These are phyloP conservation scores for Asbolus verrucosus DNA, from an alignment of 1,140 invertebrate genomes.

Conservation along the genomic window DNA sequence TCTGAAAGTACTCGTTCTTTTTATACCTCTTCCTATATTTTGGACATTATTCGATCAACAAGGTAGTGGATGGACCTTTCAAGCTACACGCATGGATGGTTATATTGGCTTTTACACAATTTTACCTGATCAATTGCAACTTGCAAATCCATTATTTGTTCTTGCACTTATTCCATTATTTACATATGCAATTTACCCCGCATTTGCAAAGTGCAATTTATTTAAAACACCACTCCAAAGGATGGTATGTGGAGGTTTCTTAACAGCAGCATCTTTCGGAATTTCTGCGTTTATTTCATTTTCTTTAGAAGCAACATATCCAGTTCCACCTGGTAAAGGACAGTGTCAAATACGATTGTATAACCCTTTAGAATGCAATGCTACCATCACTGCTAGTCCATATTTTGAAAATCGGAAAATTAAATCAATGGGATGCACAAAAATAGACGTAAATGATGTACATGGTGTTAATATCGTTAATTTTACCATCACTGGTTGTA, in stretches of 20 bases:
- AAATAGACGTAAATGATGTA: conserved; percentile 14
- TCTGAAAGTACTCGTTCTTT: conserved; percentile 80
- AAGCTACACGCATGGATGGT: conserved; percentile 92
- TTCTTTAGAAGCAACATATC: conserved; percentile 73
- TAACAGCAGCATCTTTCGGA: conserved; percentile 87
- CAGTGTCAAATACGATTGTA: conserved; percentile 78
- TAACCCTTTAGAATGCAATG: conserved; percentile 66
- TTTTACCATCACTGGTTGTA: conserved; percentile 12
- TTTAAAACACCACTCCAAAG: conserved; percentile 79
- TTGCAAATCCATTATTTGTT: conserved; percentile 88
- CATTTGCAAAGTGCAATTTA: conserved; percentile 69
- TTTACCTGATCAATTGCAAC: conserved; percentile 90
- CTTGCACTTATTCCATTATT: conserved; percentile 90
- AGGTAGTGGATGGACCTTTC: conserved; percentile 95
- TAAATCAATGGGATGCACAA: conserved; percentile 24
- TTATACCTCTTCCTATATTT: conserved; percentile 87
- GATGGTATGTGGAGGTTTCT: conserved; percentile 83
- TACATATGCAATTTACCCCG: conserved; percentile 76
- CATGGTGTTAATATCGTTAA: background rate
- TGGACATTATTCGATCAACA: conserved; percentile 92
- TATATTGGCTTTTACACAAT: conserved; percentile 75
- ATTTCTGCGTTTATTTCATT: conserved; percentile 76
- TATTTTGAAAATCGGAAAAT: conserved; percentile 46
- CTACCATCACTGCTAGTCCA: background rate
- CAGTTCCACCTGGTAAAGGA: conserved; percentile 71